Percentiles rank a stretch among this genome's conserved stretches.
Conservation (phyloP, 2,113 vertebrate genomes). For the Apeltes quadracus region DNA sequence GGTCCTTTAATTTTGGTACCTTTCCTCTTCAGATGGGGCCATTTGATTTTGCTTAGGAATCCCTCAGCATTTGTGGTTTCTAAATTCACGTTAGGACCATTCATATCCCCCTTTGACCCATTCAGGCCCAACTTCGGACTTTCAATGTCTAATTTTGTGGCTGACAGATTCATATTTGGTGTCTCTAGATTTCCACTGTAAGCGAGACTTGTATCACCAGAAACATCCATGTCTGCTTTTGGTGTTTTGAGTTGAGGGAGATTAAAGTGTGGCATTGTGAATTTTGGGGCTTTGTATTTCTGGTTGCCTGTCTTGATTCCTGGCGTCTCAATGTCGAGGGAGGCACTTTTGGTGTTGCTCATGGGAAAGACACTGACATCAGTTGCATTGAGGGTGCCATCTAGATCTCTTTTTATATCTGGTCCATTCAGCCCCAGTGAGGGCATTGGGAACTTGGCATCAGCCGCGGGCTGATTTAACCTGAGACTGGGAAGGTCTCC, state of each 20-base stretch:
- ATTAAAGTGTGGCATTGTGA: slow-evolving; percentile 68
- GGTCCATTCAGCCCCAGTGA: slow-evolving; percentile 55
- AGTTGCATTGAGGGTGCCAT: slow-evolving; percentile 50
- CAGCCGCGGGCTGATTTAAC: slow-evolving; percentile 37
- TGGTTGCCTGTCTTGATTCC: slow-evolving; percentile 27
- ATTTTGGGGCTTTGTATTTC: slow-evolving; percentile 50
- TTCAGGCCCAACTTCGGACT: slow-evolving; percentile 55
- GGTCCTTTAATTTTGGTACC: slow-evolving; percentile 49
- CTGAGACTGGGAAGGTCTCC: slow-evolving; percentile 61
- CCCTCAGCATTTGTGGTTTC: slow-evolving; percentile 55
- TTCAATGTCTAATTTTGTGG: slow-evolving; percentile 42
- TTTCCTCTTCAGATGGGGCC: slow-evolving; percentile 66
- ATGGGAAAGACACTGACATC: slow-evolving; percentile 55
- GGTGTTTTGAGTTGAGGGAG: slow-evolving; percentile 38
- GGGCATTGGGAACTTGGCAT: slow-evolving; percentile 57
- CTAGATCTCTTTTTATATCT: slow-evolving; percentile 62
- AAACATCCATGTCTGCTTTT: slow-evolving; percentile 47
- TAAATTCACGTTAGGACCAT: slow-evolving; percentile 59
- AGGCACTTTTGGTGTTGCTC: slow-evolving; percentile 52
- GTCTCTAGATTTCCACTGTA: slow-evolving; percentile 42
- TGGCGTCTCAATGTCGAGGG: slow-evolving; percentile 56
- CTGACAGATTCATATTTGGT: slow-evolving; percentile 53
- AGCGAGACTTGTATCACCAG: slow-evolving; percentile 49
- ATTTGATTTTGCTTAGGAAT: slow-evolving; percentile 61
- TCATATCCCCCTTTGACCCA: slow-evolving; percentile 58